Evolutionary conservation across 2,113 vertebrate species (phyloP).

Genomic region (Trinectes maculatus): DNA sequence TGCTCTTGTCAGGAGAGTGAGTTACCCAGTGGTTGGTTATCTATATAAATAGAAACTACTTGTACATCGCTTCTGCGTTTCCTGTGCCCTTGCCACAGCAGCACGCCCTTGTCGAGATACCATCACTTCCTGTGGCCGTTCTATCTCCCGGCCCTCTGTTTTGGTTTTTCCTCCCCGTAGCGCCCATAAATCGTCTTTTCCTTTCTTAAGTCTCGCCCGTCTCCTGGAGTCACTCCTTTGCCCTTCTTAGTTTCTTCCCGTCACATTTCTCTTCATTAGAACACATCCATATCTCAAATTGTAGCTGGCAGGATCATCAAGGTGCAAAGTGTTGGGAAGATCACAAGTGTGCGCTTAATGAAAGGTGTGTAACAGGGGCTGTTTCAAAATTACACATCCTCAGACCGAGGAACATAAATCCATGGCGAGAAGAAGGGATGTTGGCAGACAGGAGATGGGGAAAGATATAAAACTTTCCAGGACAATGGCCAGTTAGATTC

Average conservation of each 20-base stretch:
- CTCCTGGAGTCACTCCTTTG: slow-evolving; percentile 22
- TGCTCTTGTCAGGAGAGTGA: too few species aligned
- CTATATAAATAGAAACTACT: too few species aligned
- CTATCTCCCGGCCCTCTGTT: slow-evolving; percentile 11
- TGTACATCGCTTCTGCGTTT: background rate
- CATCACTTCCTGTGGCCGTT: slow-evolving; percentile 25
- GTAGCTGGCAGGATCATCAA: slow-evolving; percentile 39
- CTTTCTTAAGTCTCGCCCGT: slow-evolving; percentile 3
- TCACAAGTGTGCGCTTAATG: slow-evolving; percentile 43
- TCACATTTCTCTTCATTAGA: slow-evolving; percentile 44
- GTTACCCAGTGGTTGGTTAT: too few species aligned
- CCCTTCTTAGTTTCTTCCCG: background rate
- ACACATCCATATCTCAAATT: slow-evolving; percentile 39
- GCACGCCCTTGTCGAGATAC: slow-evolving; percentile 2
- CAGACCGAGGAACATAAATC: slow-evolving; percentile 40
- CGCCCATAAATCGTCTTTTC: slow-evolving; percentile 21
- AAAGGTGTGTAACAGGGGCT: slow-evolving; percentile 51
- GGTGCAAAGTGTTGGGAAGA: slow-evolving; percentile 44
- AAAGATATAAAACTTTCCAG: slow-evolving; percentile 26
- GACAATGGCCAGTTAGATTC: slow-evolving; percentile 53
- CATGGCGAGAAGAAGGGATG: slow-evolving; percentile 15
- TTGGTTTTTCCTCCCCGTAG: slow-evolving; percentile 10
- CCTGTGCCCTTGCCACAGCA: background rate
- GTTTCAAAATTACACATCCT: slow-evolving; percentile 61
- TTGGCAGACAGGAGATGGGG: slow-evolving; percentile 28